Conservation (phyloP, 1,140 invertebrate species). For the Aphelinus atriplicis region DNA sequence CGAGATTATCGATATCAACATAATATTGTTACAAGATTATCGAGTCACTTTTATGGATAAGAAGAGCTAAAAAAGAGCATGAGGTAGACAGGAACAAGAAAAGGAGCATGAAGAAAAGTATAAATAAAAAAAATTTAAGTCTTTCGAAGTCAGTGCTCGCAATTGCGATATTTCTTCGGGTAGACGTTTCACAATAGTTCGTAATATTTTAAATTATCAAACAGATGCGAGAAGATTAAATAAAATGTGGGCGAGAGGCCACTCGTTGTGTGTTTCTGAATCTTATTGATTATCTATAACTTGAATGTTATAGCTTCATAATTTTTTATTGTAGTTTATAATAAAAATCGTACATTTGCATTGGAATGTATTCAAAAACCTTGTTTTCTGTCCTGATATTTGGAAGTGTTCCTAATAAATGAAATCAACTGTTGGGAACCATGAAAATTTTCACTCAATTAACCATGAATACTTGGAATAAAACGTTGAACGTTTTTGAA, state of each 20-base stretch:
- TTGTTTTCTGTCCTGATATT: too few relatives aligned
- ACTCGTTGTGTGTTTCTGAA: conserved; percentile 14
- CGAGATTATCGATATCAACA: conserved; percentile 48
- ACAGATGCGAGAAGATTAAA: conserved; percentile 29
- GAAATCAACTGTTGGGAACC: too few relatives aligned
- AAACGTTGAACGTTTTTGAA: too few relatives aligned
- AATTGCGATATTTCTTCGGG: conserved; percentile 48
- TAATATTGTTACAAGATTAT: conserved; percentile 53
- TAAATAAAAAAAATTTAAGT: conserved; percentile 26
- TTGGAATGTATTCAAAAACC: too few relatives aligned
- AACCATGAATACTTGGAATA: too few relatives aligned
- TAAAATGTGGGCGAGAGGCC: conserved; percentile 43
- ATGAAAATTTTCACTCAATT: too few relatives aligned
- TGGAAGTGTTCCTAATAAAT: too few relatives aligned
- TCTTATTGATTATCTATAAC: not conserved
- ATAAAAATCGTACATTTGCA: not conserved
- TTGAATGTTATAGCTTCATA: too few relatives aligned
- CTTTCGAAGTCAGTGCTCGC: conserved; percentile 40
- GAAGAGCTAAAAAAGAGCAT: conserved; percentile 32
- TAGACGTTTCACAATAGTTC: conserved; percentile 51
- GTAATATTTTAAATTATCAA: conserved; percentile 54
- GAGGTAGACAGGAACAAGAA: conserved; percentile 23
- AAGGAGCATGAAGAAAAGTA: conserved; percentile 25
- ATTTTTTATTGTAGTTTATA: too few relatives aligned
- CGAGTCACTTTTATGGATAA: conserved; percentile 43